phyloP scores from a whole-genome alignment of 2,113 vertebrate species.

The Pimephales promelas region DNA sequence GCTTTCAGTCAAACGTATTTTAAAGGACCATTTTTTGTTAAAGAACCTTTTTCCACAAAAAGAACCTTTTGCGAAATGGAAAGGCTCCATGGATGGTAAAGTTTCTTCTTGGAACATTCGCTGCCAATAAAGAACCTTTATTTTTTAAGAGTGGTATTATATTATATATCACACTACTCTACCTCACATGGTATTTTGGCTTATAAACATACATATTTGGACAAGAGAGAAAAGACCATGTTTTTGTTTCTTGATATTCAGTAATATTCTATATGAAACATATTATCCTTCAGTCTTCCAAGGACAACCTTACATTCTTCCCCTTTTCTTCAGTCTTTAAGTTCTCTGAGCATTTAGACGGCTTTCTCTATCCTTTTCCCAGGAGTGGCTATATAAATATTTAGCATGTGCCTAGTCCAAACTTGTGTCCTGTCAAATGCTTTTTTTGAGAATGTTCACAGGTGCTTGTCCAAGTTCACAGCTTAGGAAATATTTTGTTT shows the following conservation, averaged over 20 bases:
- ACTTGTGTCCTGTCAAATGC: constrained; percentile 57
- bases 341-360: constrained; percentile 32
- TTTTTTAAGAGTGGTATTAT: neutral
- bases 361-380: constrained; percentile 46
- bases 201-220: neutral
- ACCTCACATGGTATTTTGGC: neutral
- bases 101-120: neutral
- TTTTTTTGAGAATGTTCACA: constrained; percentile 50
- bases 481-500: constrained; percentile 59
- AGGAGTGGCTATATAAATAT: constrained; percentile 58
- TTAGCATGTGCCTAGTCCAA: constrained; percentile 55
- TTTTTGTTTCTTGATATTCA: neutral
- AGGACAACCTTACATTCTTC: constrained; percentile 54
- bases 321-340: constrained; percentile 45
- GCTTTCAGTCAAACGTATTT: too few relatives aligned
- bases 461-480: constrained; percentile 48
- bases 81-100: too few relatives aligned
- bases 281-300: constrained; percentile 57
- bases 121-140: too few relatives aligned
- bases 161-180: constrained; percentile 3
- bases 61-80: too few relatives aligned
- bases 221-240: neutral
- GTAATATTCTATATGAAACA: constrained; percentile 54
- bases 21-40: too few relatives aligned
- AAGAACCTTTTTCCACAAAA: too few relatives aligned